Base-by-base conservation (phyloP, 1,140 invertebrate genomes). In the Trachymyrmex cornetzi region DNA sequence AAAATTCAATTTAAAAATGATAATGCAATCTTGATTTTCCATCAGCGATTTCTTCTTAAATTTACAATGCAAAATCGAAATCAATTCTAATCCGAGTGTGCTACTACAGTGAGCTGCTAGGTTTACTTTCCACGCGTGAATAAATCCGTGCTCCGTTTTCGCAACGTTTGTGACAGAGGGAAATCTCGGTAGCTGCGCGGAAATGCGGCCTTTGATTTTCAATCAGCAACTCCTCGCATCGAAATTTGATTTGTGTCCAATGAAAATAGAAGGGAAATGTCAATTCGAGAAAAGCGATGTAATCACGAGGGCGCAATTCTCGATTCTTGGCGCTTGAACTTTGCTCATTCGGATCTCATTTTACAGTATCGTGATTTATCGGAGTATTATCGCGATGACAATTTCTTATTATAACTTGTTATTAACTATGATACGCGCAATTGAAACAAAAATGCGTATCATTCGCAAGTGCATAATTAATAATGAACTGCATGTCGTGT, bases 181-280 rank as follows among this genome's bases (percentile, higher is more conserved):
- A 84, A 75, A 74, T 82, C 80, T 82, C 80, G 80, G 67, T 74
- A 59, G 55, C 55, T 55, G 48, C 30, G 30, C 66, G 69, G 38
- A 74, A 75, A 84, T 84, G 80, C 80, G 24, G 38, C 69, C 80
- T 84, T 84, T 84, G 80, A 84, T 75, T 84, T 84, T 84, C 80
- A 82, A 82, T 74, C 80, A 75, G 80, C 69, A 57, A 50, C 80
- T 82, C 44, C 69, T 84, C 69, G 69, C 55, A 48, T 72, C 27
- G 67, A 75, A 61, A 84, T 84, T 84, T 75, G 80, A 84, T 84
- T 84, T 84, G 71, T 82, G 38, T 74, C 38, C 80, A 61, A 84
- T 84, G 80, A 84, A 84, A 84, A 84, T 61, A 61, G 80, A 71
- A 84, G 55, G 80, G 27, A 84, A 74, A 84, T 59, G 50, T 71